Evolutionary conservation across 2,888 invertebrate species (phyloP), one percentile per base, ranked within the genome.

Genomic region (Drosophila yooni): DNA sequence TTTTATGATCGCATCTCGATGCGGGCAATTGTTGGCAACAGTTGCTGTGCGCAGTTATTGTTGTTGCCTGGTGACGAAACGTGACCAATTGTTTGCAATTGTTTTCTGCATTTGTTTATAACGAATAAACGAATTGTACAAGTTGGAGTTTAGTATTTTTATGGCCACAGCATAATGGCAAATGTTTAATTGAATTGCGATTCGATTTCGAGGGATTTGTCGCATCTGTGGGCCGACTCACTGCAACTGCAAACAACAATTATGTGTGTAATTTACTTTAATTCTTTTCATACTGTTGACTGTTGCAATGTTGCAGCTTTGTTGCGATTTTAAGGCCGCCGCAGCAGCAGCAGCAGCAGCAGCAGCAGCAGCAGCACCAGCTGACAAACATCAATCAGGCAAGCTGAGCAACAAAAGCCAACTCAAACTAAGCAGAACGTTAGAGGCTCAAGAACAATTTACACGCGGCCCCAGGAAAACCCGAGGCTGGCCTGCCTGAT

Each of bases 241-340:
- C 66, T 54, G 31, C 10, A 27, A 27, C 18, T 15, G 15, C 46
- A 15, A 31, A 54, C 51, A 54, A 73, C 70, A 89, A 88, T 84
- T 85, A 85, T 85, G 76, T 87, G 74, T 75, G 73, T 89, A 89
- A 84, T 88, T 84, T 85, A 85, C 83, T 85, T 89, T 67, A 77
- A 83, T 85, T 85, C 81, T 83, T 79, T 70, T 70, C 57, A 68
- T 64, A 61, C 54, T 73, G 43, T 21, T 60, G 21, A 15, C 38
- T 72, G 33, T 58, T 58, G 68, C 63, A 75, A 81, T 83, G 84
- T 78, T 82, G 82, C 79, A 87, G 84, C 15, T 46, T 46, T 46
- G 21, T 21, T 46, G 46, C 79, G 64, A 79, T 79, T 84, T 63
- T 79, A 84, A 82, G 89, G 84, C 82, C 82, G 82, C 54, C 61